Conservation (phyloP, 2,888 invertebrate genomes). For the Drosophila mimetica region DNA sequence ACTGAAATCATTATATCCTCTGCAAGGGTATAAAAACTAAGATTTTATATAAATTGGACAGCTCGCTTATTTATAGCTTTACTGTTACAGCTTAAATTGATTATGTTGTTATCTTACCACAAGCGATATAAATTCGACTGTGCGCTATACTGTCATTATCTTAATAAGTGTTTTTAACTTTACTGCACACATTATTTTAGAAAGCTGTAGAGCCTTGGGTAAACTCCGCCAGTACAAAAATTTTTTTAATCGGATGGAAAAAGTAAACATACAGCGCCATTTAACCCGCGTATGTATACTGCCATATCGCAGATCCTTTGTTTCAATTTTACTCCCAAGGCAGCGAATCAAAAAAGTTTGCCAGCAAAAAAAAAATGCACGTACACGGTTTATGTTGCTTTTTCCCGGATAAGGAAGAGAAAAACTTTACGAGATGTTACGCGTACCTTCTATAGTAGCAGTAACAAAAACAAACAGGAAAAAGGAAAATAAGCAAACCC, state of each 20-base stretch:
- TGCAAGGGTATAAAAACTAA: no score
- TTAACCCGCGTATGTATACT: conserved; percentile 1
- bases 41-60: no score
- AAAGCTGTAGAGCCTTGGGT: neutral
- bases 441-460: conserved; percentile 11
- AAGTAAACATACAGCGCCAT: conserved; percentile 2
- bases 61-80: no score
- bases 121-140: no score
- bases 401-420: neutral
- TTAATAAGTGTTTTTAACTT: neutral
- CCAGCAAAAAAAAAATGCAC: conserved; percentile 21
- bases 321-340: conserved; percentile 4
- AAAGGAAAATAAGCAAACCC: conserved; percentile 36
- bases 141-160: neutral
- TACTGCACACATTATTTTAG: neutral
- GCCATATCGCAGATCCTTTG: conserved; percentile 13
- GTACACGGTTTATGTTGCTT: conserved; percentile 24
- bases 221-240: conserved; percentile 1
- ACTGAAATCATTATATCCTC: no score
- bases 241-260: neutral
- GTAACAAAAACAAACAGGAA: conserved; percentile 15
- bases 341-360: conserved; percentile 5
- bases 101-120: neutral
- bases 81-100: no score
- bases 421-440: conserved; percentile 28